Percentiles rank a stretch among this genome's conserved stretches.
Conservation (phyloP, 2,888 invertebrate genomes). For the Galerucella calmariensis region DNA sequence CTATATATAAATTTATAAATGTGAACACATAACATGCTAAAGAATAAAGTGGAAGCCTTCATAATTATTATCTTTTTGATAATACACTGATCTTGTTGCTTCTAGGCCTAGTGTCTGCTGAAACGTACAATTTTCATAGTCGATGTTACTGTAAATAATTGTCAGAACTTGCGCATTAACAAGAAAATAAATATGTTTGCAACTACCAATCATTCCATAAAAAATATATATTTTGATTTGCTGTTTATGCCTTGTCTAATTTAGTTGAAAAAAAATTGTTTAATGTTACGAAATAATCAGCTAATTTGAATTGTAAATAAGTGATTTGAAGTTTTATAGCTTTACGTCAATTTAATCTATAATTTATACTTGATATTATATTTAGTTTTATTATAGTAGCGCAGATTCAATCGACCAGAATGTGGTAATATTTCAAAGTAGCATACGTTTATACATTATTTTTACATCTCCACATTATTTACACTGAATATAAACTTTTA, state of each 20-base stretch:
- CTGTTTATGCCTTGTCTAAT: slow-evolving; percentile 19
- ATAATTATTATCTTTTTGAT: slow-evolving; percentile 1
- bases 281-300: slow-evolving; percentile 27
- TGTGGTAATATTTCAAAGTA: background rate
- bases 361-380: slow-evolving; percentile 17
- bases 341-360: slow-evolving; percentile 9
- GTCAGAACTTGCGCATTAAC: slow-evolving; percentile 20
- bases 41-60: background rate
- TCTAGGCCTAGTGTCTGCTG: slow-evolving; percentile 1
- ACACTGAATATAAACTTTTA: background rate
- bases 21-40: background rate
- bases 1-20: background rate
- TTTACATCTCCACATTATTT: background rate
- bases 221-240: slow-evolving; percentile 23
- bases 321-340: slow-evolving; percentile 20
- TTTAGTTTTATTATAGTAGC: slow-evolving; percentile 11
- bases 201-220: slow-evolving; percentile 21
- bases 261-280: slow-evolving; percentile 16
- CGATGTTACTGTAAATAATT: slow-evolving; percentile 26
- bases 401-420: slow-evolving; percentile 1
- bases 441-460: background rate
- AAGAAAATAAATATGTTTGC: background rate
- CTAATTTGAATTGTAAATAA: slow-evolving; percentile 32
- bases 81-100: slow-evolving; percentile 3
- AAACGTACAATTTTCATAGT: slow-evolving; percentile 25